Base-by-base conservation (phyloP, 2,888 invertebrate species). In the Protonemura montana region DNA sequence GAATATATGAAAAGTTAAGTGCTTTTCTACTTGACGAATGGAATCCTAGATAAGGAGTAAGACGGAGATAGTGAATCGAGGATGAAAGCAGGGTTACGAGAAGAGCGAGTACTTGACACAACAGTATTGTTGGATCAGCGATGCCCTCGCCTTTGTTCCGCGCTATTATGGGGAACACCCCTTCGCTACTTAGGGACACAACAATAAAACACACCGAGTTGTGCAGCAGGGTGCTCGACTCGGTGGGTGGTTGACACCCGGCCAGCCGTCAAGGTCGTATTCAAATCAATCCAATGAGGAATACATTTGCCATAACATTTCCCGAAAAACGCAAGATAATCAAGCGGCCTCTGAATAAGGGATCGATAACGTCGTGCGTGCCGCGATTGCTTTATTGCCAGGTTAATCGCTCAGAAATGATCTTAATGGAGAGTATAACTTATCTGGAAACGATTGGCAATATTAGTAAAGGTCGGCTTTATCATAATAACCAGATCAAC, bases 1-100 rank as follows among this genome's bases (percentile, higher is more conserved):
- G 59, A 59, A 59, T 59, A 59, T 59, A 59, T 59, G 59, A 59
- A 59, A 59, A 59, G 59, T 59, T 59, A 59, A 59, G 59, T 59
- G 59, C 59, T 59, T 59, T 59, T 59, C 59, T 21, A 21, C 59
- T 59, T 59, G 16, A 59, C 59, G 59, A 59, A 59, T 59, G 59
- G 59, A 59, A 59, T 59, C 59, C 59, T 59, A 59, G 59, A 59
- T 59, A 59, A 59, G 59, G 59, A 21, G 59, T 10, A 35, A 59
- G 59, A 21, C 59, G 21, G 59, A 59, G 59, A 59, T 59, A 59
- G 59, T 59, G 59, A 59, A 59, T 10, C 3, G 21, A 59, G 59
- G 59, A 59, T 59, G 59, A 59, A 59, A 59, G 59, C n/a, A n/a
- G 59, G 59, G 59, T 59, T 59, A 59, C 59, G 59, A 35, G 35